These are phyloP conservation scores for Neoniphon sammara DNA, from an alignment of 2,797 vertebrate species.

Conservation along the genomic window DNA sequence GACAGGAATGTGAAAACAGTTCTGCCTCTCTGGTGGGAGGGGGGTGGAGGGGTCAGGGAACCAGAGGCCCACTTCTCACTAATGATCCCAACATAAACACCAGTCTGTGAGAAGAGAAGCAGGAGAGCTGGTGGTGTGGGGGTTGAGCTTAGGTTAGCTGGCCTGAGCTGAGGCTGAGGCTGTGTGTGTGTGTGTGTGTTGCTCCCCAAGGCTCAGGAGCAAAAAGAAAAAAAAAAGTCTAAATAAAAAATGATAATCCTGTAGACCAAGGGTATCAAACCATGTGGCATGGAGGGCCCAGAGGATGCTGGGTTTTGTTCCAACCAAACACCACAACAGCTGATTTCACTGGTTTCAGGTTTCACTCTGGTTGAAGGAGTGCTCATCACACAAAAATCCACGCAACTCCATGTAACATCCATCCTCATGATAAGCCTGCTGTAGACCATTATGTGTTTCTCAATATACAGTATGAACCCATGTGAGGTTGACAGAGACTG, in stretches of 20 bases:
- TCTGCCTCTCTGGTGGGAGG: neutral
- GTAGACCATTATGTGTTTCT: neutral
- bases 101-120: conserved; percentile 10
- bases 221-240: neutral
- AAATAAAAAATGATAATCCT: too few species aligned
- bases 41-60: neutral
- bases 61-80: conserved; percentile 8
- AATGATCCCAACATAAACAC: conserved; percentile 34
- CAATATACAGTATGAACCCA: neutral
- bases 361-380: too few species aligned
- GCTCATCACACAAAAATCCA: too few species aligned
- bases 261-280: too few species aligned
- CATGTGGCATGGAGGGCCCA: too few species aligned
- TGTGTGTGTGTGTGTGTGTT: neutral
- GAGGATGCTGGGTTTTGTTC: too few species aligned
- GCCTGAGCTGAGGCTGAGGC: neutral
- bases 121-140: neutral
- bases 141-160: neutral
- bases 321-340: too few species aligned
- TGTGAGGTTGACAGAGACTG: neutral
- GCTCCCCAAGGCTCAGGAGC: neutral
- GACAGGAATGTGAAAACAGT: conserved; percentile 7
- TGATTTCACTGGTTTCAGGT: too few species aligned
- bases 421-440: neutral
- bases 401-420: too few species aligned